Evolutionary conservation across 2,888 invertebrate genomes (phyloP).

Genomic region (Pseudoips prasinana): DNA sequence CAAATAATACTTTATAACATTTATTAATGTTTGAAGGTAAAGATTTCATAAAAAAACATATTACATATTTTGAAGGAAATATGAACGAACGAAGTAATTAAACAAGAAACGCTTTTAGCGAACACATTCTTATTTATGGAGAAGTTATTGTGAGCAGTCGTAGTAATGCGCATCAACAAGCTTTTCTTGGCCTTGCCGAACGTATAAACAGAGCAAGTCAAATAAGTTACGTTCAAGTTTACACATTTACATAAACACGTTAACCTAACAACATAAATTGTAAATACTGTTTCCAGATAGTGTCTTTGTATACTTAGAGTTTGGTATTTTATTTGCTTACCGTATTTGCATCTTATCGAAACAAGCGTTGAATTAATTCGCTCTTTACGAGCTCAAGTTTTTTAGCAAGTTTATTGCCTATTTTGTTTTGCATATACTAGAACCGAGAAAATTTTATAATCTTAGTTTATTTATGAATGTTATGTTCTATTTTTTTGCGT

Average conservation of each 20-base stretch:
- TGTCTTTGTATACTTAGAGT: constrained; percentile 34
- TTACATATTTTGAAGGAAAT: too few relatives aligned
- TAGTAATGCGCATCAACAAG: constrained; percentile 25
- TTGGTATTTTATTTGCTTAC: constrained; percentile 41
- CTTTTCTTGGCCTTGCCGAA: constrained; percentile 37
- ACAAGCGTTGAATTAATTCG: constrained; percentile 15
- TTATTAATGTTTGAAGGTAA: too few relatives aligned
- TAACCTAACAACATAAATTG: constrained; percentile 49
- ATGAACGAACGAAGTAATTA: too few relatives aligned
- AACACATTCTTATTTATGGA: constrained; percentile 12
- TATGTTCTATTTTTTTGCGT: too few relatives aligned
- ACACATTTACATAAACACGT: constrained; percentile 63
- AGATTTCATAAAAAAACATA: too few relatives aligned
- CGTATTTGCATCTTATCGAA: constrained; percentile 26
- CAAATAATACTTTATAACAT: too few relatives aligned
- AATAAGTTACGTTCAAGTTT: constrained; percentile 59
- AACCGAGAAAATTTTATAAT: too few relatives aligned
- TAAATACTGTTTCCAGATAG: constrained; percentile 50
- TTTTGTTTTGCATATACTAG: too few relatives aligned
- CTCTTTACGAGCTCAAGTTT: not conserved
- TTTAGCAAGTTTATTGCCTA: too few relatives aligned
- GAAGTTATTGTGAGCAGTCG: constrained; percentile 14
- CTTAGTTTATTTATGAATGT: too few relatives aligned
- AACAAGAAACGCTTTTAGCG: constrained; percentile 3
- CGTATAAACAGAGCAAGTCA: constrained; percentile 49